phyloP scores from a whole-genome alignment of 2,888 invertebrate genomes.

The Pristionchus fissidentatus region DNA sequence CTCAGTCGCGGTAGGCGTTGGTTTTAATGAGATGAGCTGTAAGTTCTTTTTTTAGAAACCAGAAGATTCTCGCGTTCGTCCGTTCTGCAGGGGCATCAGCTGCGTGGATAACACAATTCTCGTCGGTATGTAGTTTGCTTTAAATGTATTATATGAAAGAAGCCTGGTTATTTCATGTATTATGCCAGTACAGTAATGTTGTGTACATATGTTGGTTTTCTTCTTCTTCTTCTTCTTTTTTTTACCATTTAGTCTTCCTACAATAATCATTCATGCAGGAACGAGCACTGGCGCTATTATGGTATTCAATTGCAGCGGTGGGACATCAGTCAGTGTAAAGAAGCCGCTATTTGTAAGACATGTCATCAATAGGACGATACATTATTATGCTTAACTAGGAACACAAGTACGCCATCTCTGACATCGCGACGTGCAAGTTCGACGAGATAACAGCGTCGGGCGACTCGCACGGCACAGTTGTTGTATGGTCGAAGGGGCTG shows the following conservation, averaged over 20 bases:
- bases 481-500: conserved; percentile 71
- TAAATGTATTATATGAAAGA: too few relatives aligned
- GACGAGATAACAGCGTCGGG: conserved; percentile 71
- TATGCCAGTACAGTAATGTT: too few relatives aligned
- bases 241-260: too few relatives aligned
- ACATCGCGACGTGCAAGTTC: conserved; percentile 72
- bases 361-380: neutral
- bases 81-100: conserved; percentile 61
- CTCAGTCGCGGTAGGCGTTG: neutral
- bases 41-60: neutral
- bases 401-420: conserved; percentile 66
- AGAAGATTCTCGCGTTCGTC: conserved; percentile 47
- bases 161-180: too few relatives aligned
- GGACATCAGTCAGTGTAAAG: conserved; percentile 55
- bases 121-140: conserved; percentile 55
- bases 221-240: too few relatives aligned
- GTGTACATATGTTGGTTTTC: too few relatives aligned
- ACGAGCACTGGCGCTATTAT: conserved; percentile 68
- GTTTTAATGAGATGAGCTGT: neutral
- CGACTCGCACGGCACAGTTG: conserved; percentile 63
- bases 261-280: too few relatives aligned
- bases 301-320: conserved; percentile 67
- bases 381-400: conserved; percentile 55
- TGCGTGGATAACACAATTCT: conserved; percentile 69
- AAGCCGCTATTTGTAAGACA: conserved; percentile 53